Conservation (phyloP, 2,888 invertebrate genomes). For the Netelia virgata region DNA sequence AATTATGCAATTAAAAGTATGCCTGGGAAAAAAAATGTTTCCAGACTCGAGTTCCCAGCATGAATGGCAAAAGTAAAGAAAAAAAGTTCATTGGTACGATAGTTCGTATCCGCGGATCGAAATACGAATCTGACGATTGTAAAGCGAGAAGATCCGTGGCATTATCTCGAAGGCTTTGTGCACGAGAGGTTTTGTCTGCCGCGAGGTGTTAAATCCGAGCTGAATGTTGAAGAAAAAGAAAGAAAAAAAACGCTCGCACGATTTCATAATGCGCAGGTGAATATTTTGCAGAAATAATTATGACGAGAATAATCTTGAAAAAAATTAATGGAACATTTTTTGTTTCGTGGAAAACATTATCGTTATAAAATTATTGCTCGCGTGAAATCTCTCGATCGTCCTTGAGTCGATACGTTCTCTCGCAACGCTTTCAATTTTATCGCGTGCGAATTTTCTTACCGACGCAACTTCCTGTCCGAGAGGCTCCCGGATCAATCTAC, state of each 20-base stretch:
- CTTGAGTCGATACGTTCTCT: neutral
- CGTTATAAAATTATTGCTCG: neutral
- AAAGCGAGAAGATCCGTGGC: neutral
- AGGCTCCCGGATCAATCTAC: neutral
- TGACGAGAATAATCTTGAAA: too few relatives aligned
- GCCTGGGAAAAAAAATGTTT: neutral
- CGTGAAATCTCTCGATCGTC: neutral
- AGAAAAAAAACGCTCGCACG: neutral
- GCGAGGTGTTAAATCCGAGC: neutral
- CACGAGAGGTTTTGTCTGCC: neutral
- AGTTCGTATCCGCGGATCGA: neutral
- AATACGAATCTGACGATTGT: slow-evolving; percentile 23
- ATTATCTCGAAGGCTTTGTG: neutral
- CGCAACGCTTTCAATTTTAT: neutral
- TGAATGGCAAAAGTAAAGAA: slow-evolving; percentile 3
- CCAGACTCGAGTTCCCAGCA: slow-evolving; percentile 1
- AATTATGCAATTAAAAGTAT: slow-evolving; percentile 7
- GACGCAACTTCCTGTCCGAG: neutral
- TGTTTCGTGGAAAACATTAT: too few relatives aligned
- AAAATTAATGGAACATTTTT: neutral
- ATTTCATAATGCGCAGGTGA: too few relatives aligned
- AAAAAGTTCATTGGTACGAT: slow-evolving; percentile 1
- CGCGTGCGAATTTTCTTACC: neutral
- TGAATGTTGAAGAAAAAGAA: neutral
- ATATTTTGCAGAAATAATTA: too few relatives aligned